Conservation (phyloP, 1,140 invertebrate species). For the Pararge aegeria region DNA sequence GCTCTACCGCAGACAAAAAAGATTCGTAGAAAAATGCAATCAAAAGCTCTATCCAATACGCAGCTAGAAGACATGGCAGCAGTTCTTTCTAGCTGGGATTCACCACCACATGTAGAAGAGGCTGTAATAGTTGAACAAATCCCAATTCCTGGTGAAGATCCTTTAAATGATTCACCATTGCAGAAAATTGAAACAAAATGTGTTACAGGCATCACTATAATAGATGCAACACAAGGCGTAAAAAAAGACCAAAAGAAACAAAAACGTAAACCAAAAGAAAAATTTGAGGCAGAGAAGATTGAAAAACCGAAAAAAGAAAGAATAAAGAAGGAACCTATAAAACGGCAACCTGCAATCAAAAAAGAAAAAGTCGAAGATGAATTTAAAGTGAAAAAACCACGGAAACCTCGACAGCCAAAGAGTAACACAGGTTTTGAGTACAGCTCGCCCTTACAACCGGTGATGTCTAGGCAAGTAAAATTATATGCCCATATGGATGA, state of each 20-base stretch:
- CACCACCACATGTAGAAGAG: conserved; percentile 47
- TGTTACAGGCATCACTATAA: not conserved
- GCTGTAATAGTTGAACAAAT: conserved; percentile 14
- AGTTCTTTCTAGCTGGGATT: conserved; percentile 61
- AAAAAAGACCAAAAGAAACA: conserved; percentile 56
- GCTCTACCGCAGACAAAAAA: conserved; percentile 25
- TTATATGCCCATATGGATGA: conserved; percentile 21
- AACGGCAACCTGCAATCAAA: conserved; percentile 38
- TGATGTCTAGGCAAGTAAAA: conserved; percentile 37
- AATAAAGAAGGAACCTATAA: conserved; percentile 9
- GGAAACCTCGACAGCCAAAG: conserved; percentile 57
- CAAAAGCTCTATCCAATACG: conserved; percentile 57
- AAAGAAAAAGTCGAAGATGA: conserved; percentile 32
- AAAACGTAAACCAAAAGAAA: conserved; percentile 50
- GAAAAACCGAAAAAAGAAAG: conserved; percentile 56
- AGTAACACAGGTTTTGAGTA: conserved; percentile 53
- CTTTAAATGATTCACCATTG: conserved; percentile 28
- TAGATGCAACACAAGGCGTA: conserved; percentile 15
- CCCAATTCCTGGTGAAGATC: conserved; percentile 25
- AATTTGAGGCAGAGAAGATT: conserved; percentile 38
- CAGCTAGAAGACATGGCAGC: conserved; percentile 59
- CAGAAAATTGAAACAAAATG: conserved; percentile 10
- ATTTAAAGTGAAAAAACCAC: conserved; percentile 49
- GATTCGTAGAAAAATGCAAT: conserved; percentile 45
- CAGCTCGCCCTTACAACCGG: conserved; percentile 46